Evolutionary conservation across 2,113 vertebrate species (phyloP), one percentile per base, ranked within the genome.

Genomic region (Sinocyclocheilus grahami): DNA sequence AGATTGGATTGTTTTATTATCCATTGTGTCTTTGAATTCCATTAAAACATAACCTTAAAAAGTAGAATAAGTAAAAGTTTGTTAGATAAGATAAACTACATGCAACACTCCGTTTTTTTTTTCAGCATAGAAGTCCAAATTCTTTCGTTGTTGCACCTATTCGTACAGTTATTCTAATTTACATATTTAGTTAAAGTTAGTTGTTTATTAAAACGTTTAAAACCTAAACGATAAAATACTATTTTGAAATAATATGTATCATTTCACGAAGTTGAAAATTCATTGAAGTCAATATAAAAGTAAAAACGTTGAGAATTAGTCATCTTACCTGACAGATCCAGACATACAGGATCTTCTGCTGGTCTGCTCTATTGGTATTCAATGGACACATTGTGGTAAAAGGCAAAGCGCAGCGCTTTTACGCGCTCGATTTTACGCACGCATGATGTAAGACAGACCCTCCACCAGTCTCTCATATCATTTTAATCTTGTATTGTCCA

Each of bases 11-110:
- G 84, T 65, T 14, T 27, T 76, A 33, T 81, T 87, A 20, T 87
- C 84, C 86, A 87, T 87, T 13, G 27, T 81, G 2, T 33, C 33
- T 78, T 46, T 74, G 2, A 74, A 74, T 42, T 74, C 20, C 2
- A 46, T 74, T 12, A 74, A 10, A 74, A 39, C 8, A 69, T 6
- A 33, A 78, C 13, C 46, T 72, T 20, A 8, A 72, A n/a, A 80
- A 77, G 46, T 46, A 48, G 39, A 39, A 1, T 7, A 12, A 37
- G 46, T 60, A 10, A 39, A 16, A n/a, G 20, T 55, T 30, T 48
- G n/a, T 13, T 24, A n/a, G 18, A 37, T 14, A 14, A 33, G 14
- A 74, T 11, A 42, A 53, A 39, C 16, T 24, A n/a, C 18, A 75
- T 16, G 74, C 46, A 51, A 3, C 42, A 46, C 9, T 46, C 1